phyloP scores from a whole-genome alignment of 2,113 vertebrate species.

The Picathartes gymnocephalus region DNA sequence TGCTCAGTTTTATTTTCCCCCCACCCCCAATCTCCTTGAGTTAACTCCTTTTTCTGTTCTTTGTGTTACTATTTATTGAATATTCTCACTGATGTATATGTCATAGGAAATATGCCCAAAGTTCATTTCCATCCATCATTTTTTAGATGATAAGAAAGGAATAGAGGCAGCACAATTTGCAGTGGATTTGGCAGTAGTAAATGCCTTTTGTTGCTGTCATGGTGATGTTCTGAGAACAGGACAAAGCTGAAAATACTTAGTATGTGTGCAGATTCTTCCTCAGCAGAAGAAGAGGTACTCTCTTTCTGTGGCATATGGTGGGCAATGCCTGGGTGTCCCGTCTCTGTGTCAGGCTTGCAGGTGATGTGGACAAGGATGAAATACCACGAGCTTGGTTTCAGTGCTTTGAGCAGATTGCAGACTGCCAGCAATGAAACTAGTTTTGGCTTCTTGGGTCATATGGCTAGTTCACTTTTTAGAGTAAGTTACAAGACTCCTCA shows the following conservation, averaged over 20 bases:
- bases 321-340: background rate
- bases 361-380: background rate
- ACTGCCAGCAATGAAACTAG: background rate
- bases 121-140: background rate
- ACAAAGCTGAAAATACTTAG: background rate
- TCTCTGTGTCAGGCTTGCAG: background rate
- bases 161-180: background rate
- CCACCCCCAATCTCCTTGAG: background rate
- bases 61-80: slow-evolving; percentile 25
- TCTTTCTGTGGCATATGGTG: background rate
- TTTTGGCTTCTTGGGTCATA: background rate
- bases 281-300: background rate
- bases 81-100: background rate
- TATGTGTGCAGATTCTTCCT: background rate
- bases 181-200: background rate
- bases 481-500: background rate
- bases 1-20: slow-evolving; percentile 6
- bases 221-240: background rate
- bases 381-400: background rate
- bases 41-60: background rate
- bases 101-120: background rate
- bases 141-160: background rate
- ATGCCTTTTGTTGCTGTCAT: background rate
- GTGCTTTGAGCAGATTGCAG: background rate
- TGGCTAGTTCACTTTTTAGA: background rate